Evolutionary conservation across 1,140 invertebrate genomes (phyloP).

Genomic region (Drosophila ficusphila): DNA sequence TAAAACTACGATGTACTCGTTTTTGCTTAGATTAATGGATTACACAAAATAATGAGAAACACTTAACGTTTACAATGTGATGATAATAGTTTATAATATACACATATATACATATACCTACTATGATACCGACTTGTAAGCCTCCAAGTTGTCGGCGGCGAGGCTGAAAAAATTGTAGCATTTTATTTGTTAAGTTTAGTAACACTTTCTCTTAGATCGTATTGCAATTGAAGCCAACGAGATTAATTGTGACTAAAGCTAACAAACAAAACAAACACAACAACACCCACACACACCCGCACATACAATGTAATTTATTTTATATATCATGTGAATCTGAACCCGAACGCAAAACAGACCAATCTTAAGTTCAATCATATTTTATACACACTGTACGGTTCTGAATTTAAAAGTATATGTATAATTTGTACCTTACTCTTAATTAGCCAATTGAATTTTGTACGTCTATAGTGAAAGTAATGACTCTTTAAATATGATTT

Average conservation of each 20-base stretch:
- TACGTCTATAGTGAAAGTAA: conserved; percentile 58
- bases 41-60: conserved; percentile 62
- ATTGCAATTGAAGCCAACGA: conserved; percentile 67
- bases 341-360: conserved; percentile 21
- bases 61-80: conserved; percentile 81
- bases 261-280: conserved; percentile 40
- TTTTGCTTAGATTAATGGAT: conserved; percentile 72
- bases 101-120: conserved; percentile 52
- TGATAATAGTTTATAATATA: conserved; percentile 81
- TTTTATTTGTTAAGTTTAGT: conserved; percentile 81
- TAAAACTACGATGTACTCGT: conserved; percentile 68
- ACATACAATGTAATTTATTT: conserved; percentile 47
- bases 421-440: conserved; percentile 52
- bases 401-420: conserved; percentile 50
- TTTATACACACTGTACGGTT: conserved; percentile 31
- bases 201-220: conserved; percentile 70
- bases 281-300: conserved; percentile 20
- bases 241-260: conserved; percentile 75
- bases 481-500: conserved; percentile 49
- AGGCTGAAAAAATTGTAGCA: conserved; percentile 77
- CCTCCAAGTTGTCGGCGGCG: conserved; percentile 62
- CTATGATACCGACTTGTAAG: conserved; percentile 63
- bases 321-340: conserved; percentile 36
- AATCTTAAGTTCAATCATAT: conserved; percentile 36
- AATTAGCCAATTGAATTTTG: conserved; percentile 75